These are phyloP conservation scores for Microplitis mediator DNA, from an alignment of 1,140 invertebrate species.

Conservation along the genomic window DNA sequence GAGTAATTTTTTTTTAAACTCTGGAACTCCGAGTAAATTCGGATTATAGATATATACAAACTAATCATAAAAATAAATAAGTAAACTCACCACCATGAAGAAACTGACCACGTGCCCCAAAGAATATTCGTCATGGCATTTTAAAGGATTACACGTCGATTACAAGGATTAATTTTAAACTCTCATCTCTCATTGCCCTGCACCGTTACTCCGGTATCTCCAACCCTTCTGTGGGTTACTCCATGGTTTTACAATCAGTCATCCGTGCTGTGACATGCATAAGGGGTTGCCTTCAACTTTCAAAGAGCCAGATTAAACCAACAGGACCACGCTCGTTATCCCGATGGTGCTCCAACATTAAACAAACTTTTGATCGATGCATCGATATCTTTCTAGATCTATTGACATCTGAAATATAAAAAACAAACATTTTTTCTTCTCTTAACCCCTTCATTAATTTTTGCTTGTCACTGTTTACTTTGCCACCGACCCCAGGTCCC, in stretches of 20 bases:
- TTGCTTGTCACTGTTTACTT: neutral
- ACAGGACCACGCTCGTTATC: slow-evolving; percentile 21
- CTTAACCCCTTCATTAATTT: neutral
- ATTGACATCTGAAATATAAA: neutral
- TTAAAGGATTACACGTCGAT: slow-evolving; percentile 63
- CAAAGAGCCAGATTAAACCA: slow-evolving; percentile 58
- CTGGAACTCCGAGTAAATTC: no score
- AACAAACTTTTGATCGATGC: slow-evolving; percentile 11
- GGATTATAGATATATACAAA: no score
- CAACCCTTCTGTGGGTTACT: slow-evolving; percentile 56
- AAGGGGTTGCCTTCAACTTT: slow-evolving; percentile 51
- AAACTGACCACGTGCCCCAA: neutral
- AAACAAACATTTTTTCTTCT: neutral
- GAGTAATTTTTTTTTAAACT: no score
- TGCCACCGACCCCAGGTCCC: no score
- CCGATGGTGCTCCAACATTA: neutral
- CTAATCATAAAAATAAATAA: neutral
- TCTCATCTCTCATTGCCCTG: slow-evolving; percentile 35
- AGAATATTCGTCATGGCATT: slow-evolving; percentile 50
- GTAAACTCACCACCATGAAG: slow-evolving; percentile 15
- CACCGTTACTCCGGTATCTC: neutral
- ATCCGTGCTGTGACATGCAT: slow-evolving; percentile 61
- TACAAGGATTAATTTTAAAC: slow-evolving; percentile 62
- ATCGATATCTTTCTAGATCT: neutral
- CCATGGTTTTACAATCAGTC: slow-evolving; percentile 64